A percentile compares a stretch with the other conserved stretches of the same genome.
phyloP scores from a whole-genome alignment of 2,113 vertebrate genomes.

The Aegotheles bennettii region DNA sequence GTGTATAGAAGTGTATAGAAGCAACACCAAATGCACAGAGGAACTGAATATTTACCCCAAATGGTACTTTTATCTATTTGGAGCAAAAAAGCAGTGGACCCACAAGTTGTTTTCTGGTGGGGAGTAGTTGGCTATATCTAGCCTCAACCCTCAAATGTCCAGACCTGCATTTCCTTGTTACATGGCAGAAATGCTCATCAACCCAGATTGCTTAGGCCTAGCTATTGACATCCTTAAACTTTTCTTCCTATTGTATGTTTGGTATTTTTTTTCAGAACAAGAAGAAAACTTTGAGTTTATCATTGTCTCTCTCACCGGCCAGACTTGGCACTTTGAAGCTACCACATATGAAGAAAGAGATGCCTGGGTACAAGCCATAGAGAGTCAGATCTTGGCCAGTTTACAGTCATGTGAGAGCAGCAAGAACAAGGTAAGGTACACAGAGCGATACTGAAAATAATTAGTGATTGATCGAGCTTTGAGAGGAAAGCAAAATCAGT shows the following conservation, averaged over 20 bases:
- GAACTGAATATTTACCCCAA: neutral
- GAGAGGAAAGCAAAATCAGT: neutral
- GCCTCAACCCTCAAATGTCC: neutral
- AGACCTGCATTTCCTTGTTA: neutral
- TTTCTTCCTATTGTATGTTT: neutral
- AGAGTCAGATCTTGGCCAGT: conserved; percentile 96
- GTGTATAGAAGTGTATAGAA: neutral
- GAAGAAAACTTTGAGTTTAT: conserved; percentile 98
- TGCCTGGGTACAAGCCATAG: conserved; percentile 94
- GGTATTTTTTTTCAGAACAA: conserved; percentile 79
- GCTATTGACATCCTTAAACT: neutral
- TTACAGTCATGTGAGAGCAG: conserved; percentile 97
- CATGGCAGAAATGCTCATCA: neutral
- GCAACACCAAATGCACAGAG: rapidly evolving
- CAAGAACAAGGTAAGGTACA: conserved; percentile 89
- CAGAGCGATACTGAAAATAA: rapidly evolving
- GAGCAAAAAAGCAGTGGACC: neutral
- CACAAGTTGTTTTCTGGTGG: neutral
- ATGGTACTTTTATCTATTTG: neutral
- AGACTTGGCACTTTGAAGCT: conserved; percentile 97
- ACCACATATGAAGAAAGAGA: conserved; percentile 94
- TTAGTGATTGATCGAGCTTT: rapidly evolving
- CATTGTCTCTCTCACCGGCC: conserved; percentile 95
- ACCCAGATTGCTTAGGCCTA: neutral
- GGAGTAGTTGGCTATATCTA: neutral